phyloP scores from a whole-genome alignment of 2,797 vertebrate genomes.

The Hippocampus kuda region DNA sequence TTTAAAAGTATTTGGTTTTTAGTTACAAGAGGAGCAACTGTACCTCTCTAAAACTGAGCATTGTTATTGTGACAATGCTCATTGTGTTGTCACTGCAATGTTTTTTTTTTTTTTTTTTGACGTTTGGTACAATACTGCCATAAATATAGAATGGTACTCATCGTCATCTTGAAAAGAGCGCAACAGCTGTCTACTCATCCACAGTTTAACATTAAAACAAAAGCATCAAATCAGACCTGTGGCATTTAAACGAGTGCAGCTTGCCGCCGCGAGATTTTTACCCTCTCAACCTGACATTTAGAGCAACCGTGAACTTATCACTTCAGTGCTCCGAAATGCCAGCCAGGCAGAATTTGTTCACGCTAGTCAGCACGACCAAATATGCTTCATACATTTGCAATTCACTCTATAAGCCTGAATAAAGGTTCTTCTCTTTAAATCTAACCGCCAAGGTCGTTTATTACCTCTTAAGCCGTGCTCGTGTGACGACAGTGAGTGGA shows the following conservation, averaged over 20 bases:
- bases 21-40: no score
- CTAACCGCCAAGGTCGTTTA: neutral
- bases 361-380: conserved; percentile 4
- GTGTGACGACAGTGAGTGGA: neutral
- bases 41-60: neutral
- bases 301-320: conserved; percentile 26
- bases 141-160: neutral
- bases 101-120: neutral
- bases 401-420: neutral
- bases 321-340: conserved; percentile 33
- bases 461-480: neutral
- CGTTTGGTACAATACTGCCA: neutral
- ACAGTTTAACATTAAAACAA: neutral
- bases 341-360: conserved; percentile 18
- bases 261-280: conserved; percentile 34
- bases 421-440: neutral
- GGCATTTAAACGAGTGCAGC: conserved; percentile 41
- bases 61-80: neutral
- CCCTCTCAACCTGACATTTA: conserved; percentile 55
- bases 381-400: neutral
- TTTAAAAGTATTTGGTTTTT: no score
- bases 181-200: conserved; percentile 20
- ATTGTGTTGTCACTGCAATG: no score
- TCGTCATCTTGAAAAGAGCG: neutral
- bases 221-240: conserved; percentile 17